A percentile compares a stretch with the other conserved stretches of the same genome.
Evolutionary conservation across 2,888 invertebrate species (phyloP).

Genomic region (Mesoligia furuncula): DNA sequence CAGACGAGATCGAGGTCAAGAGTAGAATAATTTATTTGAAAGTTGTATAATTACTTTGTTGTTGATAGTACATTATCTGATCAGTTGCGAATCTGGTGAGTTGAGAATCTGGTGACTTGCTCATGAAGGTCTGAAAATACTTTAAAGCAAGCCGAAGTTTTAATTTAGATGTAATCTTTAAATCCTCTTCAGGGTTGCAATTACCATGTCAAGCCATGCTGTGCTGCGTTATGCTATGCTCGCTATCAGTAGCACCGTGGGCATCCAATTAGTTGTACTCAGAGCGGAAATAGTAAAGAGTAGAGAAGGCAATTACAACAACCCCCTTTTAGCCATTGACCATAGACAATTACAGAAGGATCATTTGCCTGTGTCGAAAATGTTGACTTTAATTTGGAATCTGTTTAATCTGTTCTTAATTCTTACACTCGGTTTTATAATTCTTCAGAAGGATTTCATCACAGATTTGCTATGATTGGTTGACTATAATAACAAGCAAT

Average conservation of each 20-base stretch:
- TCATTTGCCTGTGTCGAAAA: too few species aligned
- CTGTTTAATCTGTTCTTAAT: neutral
- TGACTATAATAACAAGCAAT: neutral
- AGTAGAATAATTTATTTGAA: too few species aligned
- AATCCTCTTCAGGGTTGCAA: slow-evolving; percentile 26
- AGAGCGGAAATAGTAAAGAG: slow-evolving; percentile 66
- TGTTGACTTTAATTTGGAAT: neutral
- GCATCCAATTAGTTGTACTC: slow-evolving; percentile 73
- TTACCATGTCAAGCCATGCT: slow-evolving; percentile 22
- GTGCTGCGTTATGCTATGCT: slow-evolving; percentile 1
- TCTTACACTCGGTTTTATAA: neutral
- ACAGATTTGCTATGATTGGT: neutral
- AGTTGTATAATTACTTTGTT: too few species aligned
- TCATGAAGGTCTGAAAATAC: neutral
- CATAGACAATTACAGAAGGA: neutral
- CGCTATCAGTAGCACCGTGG: slow-evolving; percentile 48
- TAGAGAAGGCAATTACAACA: slow-evolving; percentile 64
- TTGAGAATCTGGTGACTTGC: too few species aligned
- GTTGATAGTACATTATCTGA: too few species aligned
- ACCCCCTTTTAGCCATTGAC: neutral
- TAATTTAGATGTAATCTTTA: slow-evolving; percentile 43
- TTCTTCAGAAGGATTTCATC: neutral
- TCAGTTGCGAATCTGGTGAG: too few species aligned
- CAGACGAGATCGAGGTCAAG: too few species aligned
- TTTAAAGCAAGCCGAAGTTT: slow-evolving; percentile 14